Evolutionary conservation across 1,140 invertebrate species (phyloP).

Genomic region (Ectropis grisescens): DNA sequence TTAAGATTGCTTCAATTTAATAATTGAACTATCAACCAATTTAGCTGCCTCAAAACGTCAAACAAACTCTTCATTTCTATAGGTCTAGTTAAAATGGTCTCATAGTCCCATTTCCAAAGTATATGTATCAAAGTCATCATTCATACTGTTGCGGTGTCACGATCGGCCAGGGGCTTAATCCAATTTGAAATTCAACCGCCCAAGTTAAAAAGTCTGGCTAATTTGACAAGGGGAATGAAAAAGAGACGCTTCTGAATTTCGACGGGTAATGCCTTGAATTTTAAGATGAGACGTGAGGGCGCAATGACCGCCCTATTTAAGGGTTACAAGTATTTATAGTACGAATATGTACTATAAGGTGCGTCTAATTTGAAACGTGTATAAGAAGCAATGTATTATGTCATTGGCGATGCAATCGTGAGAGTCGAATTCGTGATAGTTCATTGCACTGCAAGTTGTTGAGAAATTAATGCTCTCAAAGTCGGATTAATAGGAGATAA

Average conservation of each 20-base stretch:
- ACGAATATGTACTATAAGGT: constrained; percentile 11
- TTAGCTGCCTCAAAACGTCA: constrained; percentile 1
- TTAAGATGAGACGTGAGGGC: constrained; percentile 49
- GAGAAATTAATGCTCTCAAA: too few species aligned
- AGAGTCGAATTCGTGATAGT: too few species aligned
- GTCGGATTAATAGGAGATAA: too few species aligned
- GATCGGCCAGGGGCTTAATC: constrained; percentile 49
- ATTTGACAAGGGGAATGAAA: constrained; percentile 20
- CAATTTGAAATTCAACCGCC: constrained; percentile 57
- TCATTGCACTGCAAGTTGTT: too few species aligned
- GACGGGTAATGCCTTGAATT: constrained; percentile 30
- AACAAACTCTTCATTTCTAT: too few species aligned
- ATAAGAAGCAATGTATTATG: too few species aligned
- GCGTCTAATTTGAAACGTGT: too few species aligned
- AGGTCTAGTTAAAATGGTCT: too few species aligned
- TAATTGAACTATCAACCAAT: constrained; percentile 25
- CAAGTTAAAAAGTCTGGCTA: constrained; percentile 41
- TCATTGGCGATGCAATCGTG: too few species aligned
- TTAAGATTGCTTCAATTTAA: constrained; percentile 52
- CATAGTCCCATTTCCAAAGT: too few species aligned
- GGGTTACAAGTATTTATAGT: constrained; percentile 31
- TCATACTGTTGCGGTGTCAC: constrained; percentile 59
- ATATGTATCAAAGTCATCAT: constrained; percentile 41
- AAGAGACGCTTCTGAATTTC: constrained; percentile 28
- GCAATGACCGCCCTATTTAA: constrained; percentile 53